Evolutionary conservation across 1,140 invertebrate genomes (phyloP).

Genomic region (Brachionus plicatilis): DNA sequence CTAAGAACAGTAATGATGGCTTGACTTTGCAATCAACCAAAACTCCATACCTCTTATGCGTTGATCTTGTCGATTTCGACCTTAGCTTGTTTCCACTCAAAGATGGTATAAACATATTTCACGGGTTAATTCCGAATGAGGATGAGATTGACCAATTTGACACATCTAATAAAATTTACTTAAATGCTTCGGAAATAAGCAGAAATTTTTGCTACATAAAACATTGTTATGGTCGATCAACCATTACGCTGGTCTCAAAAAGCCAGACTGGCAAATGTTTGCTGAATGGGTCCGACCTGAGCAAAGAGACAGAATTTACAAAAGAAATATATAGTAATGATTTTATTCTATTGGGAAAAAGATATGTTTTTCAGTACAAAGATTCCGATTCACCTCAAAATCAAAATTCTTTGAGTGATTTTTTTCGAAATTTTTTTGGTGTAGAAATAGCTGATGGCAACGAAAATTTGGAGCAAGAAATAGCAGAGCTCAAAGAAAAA

Average conservation of each 20-base stretch:
- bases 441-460: background rate
- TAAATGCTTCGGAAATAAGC: background rate
- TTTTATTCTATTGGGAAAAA: background rate
- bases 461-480: background rate
- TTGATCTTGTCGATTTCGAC: background rate
- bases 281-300: background rate
- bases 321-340: background rate
- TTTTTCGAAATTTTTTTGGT: background rate
- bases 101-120: background rate
- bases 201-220: conserved; percentile 3
- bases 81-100: background rate
- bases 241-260: background rate
- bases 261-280: background rate
- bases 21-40: background rate
- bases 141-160: background rate
- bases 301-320: background rate
- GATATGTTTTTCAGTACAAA: conserved; percentile 1
- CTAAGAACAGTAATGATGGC: background rate
- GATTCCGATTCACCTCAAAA: background rate
- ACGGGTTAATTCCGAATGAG: background rate
- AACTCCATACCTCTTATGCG: background rate
- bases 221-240: background rate
- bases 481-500: background rate
- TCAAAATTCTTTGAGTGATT: background rate
- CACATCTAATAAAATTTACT: background rate